Base-by-base conservation (phyloP, 2,888 invertebrate species). In the Oscheius onirici region DNA sequence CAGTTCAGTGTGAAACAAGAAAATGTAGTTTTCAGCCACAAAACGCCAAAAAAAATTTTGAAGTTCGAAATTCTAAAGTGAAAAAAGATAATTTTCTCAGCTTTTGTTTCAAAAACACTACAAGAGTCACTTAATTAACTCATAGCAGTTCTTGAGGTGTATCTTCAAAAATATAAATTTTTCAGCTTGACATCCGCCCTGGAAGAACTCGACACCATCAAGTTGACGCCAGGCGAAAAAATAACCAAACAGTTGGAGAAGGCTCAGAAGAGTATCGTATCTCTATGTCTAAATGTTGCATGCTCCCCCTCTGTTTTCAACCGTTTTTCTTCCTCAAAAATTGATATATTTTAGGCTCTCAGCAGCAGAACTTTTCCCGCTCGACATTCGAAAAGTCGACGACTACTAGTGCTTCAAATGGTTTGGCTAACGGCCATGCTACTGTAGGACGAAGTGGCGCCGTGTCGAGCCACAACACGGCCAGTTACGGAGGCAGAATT, bases 171-270 rank as follows among this genome's bases (percentile, higher is more conserved):
- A 34, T 6, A 6, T 8, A 3, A 3, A 34, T 41, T 28, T 46
- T 63, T 8, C 15, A 63, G 79, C 71, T 71, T 79, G 74, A 72
- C 71, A 55, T 72, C 77, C 22, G 79, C 74, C 10, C 73, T 79
- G 66, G 78, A 76, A 65, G 78, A 78, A 66, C 73, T 74, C 57
- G 60, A 57, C 22, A 28, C 51, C 13, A 71, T 71, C 17, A 52
- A 28, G 28, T n/a, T 69, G 34, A 60, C 72, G 46, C 52, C 69
- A 20, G 49, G 28, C 1, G 44, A 57, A 17, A 69, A 69, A 20
- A 52, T 66, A 13, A 34, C 17, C 52, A 28, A 66, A n/a, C 22
- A 52, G 41, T 40, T 66, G 54, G 20, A 49, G 24, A 63, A 34
- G 34, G 49, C 20, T 28, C 58, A 58, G 41, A 41, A 41, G 15